Evolutionary conservation across 2,888 invertebrate genomes (phyloP).

Genomic region (Pegoplata infirma): DNA sequence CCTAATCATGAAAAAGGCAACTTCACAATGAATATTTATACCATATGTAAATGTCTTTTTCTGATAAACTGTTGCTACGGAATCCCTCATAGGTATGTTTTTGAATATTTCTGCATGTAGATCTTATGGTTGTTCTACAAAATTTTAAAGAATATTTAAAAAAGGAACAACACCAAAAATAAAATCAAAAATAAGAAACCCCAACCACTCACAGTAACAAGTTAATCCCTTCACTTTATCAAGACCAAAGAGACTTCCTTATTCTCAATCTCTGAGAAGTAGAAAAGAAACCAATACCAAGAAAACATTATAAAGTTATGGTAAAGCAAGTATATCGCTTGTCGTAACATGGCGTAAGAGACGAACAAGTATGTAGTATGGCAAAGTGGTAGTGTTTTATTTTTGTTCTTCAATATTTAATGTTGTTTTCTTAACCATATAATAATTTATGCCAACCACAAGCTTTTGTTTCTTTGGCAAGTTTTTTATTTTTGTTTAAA

Average conservation of each 20-base stretch:
- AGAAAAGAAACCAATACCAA: slow-evolving; percentile 23
- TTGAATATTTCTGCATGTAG: not conserved
- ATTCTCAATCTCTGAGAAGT: no score
- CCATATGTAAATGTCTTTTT: no score
- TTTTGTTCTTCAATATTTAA: slow-evolving; percentile 33
- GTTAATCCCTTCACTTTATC: slow-evolving; percentile 59
- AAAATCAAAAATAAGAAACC: slow-evolving; percentile 34
- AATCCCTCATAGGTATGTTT: no score
- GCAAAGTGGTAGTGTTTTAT: slow-evolving; percentile 4
- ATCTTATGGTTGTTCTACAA: slow-evolving; percentile 28
- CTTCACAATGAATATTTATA: no score
- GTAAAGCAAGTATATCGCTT: not conserved
- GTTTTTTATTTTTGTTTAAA: no score
- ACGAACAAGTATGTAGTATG: not conserved
- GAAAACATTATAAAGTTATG: slow-evolving; percentile 8
- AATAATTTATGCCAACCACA: slow-evolving; percentile 60
- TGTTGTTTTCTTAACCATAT: slow-evolving; percentile 54
- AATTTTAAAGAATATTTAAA: slow-evolving; percentile 34
- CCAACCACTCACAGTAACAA: slow-evolving; percentile 49
- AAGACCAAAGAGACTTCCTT: slow-evolving; percentile 22
- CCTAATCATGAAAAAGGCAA: no score
- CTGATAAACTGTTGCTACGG: not conserved
- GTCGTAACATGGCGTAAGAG: not conserved
- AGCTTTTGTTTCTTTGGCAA: slow-evolving; percentile 37
- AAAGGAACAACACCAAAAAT: not conserved